These are phyloP conservation scores for Plecotus auritus DNA, from an alignment of 2,113 vertebrate genomes.

Conservation along the genomic window DNA sequence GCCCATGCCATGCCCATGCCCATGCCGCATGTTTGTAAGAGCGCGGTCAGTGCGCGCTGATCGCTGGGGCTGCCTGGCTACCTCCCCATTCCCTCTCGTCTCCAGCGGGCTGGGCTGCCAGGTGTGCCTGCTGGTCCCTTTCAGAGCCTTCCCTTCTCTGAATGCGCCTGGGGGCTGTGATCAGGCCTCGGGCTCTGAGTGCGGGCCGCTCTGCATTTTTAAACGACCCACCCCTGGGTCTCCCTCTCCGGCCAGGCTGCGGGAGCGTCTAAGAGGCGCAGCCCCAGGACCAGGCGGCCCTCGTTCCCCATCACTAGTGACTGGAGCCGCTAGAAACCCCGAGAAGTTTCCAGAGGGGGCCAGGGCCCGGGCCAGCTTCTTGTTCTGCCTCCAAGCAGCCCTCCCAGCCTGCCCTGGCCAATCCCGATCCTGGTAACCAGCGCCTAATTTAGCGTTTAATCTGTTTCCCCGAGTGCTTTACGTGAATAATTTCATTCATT, in stretches of 20 bases:
- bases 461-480: neutral
- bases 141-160: fast-evolving
- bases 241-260: fast-evolving
- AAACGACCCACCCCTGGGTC: fast-evolving
- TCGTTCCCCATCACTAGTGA: fast-evolving
- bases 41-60: fast-evolving
- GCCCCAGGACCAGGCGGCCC: fast-evolving
- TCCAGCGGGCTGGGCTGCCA: neutral
- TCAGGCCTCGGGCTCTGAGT: fast-evolving
- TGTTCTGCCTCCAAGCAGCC: neutral
- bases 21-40: neutral
- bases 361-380: neutral
- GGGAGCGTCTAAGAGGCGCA: neutral
- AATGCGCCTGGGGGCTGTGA: fast-evolving
- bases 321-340: neutral
- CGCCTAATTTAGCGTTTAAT: neutral
- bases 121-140: neutral
- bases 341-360: neutral
- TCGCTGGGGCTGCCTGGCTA: fast-evolving
- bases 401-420: neutral
- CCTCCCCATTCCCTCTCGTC: neutral
- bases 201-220: fast-evolving
- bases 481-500: neutral
- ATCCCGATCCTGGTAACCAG: neutral
- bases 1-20: no score